Percentiles rank a stretch among this genome's conserved stretches.
Conservation (phyloP, 2,113 vertebrate species). For the Pluvianellus socialis region DNA sequence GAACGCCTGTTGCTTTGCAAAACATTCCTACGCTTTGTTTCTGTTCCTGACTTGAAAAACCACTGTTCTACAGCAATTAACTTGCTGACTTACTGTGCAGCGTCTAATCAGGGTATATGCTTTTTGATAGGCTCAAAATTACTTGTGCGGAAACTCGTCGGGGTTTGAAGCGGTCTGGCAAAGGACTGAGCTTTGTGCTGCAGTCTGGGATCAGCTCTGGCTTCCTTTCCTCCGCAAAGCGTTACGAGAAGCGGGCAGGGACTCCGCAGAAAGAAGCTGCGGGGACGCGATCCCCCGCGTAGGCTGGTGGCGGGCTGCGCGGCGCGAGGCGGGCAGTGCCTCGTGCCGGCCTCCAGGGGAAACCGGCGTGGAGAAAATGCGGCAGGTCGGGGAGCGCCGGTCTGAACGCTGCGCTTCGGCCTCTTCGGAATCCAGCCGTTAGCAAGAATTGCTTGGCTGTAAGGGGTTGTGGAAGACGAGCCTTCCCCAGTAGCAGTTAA, state of each 20-base stretch:
- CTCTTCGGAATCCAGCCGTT: not conserved
- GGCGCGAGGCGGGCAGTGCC: too few species aligned
- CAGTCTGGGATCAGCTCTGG: accelerated
- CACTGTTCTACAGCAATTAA: accelerated
- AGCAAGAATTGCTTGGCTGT: too few species aligned
- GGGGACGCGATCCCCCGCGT: accelerated
- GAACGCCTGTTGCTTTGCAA: not conserved
- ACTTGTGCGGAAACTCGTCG: not conserved
- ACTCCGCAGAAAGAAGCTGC: too few species aligned
- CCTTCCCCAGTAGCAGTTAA: too few species aligned
- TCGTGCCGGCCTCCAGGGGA: not conserved
- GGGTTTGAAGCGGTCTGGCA: not conserved
- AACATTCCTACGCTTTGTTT: not conserved
- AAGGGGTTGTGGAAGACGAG: too few species aligned
- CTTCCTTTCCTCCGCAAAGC: not conserved
- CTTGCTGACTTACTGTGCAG: accelerated
- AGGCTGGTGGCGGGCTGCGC: accelerated
- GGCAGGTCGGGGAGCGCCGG: not conserved
- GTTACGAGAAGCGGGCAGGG: accelerated
- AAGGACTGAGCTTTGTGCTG: not conserved
- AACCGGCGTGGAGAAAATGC: accelerated
- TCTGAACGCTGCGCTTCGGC: not conserved
- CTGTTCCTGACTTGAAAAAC: not conserved
- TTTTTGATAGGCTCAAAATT: not conserved
- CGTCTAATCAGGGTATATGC: too few species aligned